Evolutionary conservation across 2,113 vertebrate species (phyloP).

Genomic region (Ammodytes marinus): DNA sequence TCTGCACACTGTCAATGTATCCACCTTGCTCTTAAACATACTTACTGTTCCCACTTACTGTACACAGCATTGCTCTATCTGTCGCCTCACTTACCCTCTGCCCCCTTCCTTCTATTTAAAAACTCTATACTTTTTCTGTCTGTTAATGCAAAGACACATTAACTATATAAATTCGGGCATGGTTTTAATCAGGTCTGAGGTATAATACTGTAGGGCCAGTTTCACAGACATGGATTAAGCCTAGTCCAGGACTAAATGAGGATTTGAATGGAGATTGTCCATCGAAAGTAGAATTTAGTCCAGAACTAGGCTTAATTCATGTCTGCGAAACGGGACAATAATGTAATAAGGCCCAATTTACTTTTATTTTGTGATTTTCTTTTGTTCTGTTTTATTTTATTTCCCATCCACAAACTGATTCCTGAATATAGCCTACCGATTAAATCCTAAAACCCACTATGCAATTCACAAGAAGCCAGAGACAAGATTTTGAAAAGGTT

Average conservation of each 20-base stretch:
- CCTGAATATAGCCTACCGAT: no score
- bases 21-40: conserved; percentile 30
- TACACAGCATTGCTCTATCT: neutral
- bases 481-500: neutral
- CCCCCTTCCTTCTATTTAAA: neutral
- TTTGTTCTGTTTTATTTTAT: no score
- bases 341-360: no score
- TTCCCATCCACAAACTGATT: no score
- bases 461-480: neutral
- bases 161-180: neutral
- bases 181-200: neutral
- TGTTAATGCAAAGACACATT: neutral
- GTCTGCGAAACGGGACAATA: no score
- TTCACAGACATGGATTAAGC: no score
- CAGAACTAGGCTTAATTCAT: no score
- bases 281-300: no score
- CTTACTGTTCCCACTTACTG: neutral
- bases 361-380: neutral
- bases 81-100: conserved; percentile 18
- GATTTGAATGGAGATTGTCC: no score
- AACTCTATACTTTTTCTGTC: neutral
- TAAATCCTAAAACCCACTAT: no score
- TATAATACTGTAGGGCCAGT: neutral
- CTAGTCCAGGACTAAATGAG: no score
- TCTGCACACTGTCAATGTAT: conserved; percentile 19